Evolutionary conservation across 2,113 vertebrate species (phyloP), one percentile per base, ranked within the genome.

Genomic region (Asarcornis scutulata): DNA sequence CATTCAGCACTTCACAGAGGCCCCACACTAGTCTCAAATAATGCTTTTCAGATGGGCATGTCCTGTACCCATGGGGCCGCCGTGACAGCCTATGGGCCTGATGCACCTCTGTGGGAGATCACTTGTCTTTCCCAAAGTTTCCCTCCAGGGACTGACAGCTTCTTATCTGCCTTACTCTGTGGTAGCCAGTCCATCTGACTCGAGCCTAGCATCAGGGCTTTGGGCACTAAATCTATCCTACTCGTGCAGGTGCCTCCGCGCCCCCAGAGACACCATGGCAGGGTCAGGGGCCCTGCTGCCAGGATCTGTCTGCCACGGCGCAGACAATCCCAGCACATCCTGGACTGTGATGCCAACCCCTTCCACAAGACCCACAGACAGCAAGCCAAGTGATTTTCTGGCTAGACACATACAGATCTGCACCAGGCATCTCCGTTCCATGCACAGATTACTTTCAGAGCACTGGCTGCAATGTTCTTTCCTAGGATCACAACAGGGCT

Each of bases 1-100:
- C 83, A 52, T 56, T 91, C 95, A 64, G 21, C 93, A 26, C 17
- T n/a, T 42, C 22, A 6, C n/a, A 67, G 46, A 48, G 46, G 46
- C 29, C 53, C 4, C 1, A 2, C 11, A 46, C 36, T 53, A 13
- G 42, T 55, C 38, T 18, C 32, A 27, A 15, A 8, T 0, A 2
- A 8, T 1, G 7, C 56, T 56, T 72, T n/a, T 25, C 52, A 11
- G 22, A 11, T 1, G 13, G 42, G 32, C 11, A 2, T 23, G 23
- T 50, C 48, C 21, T 23, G 12, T 50, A 23, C 48, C 21, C 22
- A 48, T 50, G 48, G 48, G 48, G 48, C 21, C 21, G 10, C 48
- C 48, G 22, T 48, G 48, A 48, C 48, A 50, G 21, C 48, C 48
- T 23, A 22, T 50, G 22, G 46, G 46, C 46, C 48, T 50, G 48